Evolutionary conservation across 2,888 invertebrate genomes (phyloP).

Genomic region (Agrilus cyanescens): DNA sequence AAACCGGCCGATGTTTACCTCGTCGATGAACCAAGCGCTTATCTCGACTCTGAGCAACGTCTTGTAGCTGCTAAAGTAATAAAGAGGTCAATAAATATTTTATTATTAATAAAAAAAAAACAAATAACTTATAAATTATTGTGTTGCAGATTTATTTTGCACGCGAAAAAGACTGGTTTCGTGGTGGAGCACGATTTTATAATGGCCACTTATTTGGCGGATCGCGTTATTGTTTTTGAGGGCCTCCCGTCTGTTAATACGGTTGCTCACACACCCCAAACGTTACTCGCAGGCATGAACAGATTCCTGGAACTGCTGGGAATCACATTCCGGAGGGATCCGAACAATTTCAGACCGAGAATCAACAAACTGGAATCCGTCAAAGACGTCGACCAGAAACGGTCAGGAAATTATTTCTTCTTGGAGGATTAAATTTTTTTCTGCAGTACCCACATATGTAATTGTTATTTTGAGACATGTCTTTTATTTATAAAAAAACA

Average conservation of each 20-base stretch:
- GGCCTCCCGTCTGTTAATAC: slow-evolving; percentile 85
- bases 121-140: neutral
- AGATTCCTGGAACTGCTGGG: slow-evolving; percentile 87
- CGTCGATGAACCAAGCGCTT: slow-evolving; percentile 97
- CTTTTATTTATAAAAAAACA: no score
- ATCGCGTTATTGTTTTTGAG: slow-evolving; percentile 97
- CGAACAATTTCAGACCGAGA: slow-evolving; percentile 95
- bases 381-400: slow-evolving; percentile 96
- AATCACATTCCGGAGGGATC: slow-evolving; percentile 96
- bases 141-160: slow-evolving; percentile 73
- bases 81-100: slow-evolving; percentile 75
- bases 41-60: slow-evolving; percentile 99
- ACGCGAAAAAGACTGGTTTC: slow-evolving; percentile 98
- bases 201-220: slow-evolving; percentile 98
- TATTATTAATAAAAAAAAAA: neutral
- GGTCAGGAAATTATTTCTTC: slow-evolving; percentile 97
- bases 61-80: slow-evolving; percentile 98
- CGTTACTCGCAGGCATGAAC: slow-evolving; percentile 95
- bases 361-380: slow-evolving; percentile 96
- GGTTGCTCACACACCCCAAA: slow-evolving; percentile 83
- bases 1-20: slow-evolving; percentile 99
- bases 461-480: no score
- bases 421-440: slow-evolving; percentile 68
- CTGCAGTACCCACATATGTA: no score
- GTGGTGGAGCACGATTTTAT: slow-evolving; percentile 99